Conservation (phyloP, 2,797 vertebrate genomes). For the Carcharodon carcharias region DNA sequence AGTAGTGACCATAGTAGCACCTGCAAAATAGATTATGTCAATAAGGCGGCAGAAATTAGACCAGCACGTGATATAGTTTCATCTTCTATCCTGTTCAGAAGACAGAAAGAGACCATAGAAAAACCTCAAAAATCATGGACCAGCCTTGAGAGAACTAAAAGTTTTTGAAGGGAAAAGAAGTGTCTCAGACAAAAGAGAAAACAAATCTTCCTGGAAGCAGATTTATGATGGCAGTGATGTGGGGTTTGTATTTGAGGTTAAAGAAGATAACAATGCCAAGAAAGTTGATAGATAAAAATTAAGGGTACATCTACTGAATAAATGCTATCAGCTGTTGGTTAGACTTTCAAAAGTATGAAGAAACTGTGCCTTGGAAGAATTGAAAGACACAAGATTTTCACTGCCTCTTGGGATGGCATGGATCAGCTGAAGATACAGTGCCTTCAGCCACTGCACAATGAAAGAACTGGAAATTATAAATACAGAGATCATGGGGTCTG, state of each 20-base stretch:
- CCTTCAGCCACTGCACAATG: no score
- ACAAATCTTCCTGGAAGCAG: not conserved
- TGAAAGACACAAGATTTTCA: no score
- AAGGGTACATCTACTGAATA: not conserved
- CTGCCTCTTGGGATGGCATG: no score
- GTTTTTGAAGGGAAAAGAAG: no score
- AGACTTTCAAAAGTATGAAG: not conserved
- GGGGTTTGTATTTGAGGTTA: not conserved
- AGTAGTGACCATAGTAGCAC: not conserved
- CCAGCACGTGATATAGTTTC: not conserved
- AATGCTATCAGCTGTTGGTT: not conserved
- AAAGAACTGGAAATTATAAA: no score
- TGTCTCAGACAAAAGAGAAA: not conserved
- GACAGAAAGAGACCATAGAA: no score
- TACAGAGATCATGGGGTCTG: no score
- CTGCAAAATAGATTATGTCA: not conserved
- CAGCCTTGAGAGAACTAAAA: no score
- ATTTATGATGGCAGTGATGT: not conserved
- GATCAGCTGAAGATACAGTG: no score
- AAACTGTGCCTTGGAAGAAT: not conserved
- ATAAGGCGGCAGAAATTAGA: not conserved
- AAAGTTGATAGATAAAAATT: not conserved
- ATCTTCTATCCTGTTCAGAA: no score
- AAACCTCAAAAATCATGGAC: no score
- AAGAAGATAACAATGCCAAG: not conserved